Conservation (phyloP, 2,113 vertebrate species). For the Saccopteryx bilineata region DNA sequence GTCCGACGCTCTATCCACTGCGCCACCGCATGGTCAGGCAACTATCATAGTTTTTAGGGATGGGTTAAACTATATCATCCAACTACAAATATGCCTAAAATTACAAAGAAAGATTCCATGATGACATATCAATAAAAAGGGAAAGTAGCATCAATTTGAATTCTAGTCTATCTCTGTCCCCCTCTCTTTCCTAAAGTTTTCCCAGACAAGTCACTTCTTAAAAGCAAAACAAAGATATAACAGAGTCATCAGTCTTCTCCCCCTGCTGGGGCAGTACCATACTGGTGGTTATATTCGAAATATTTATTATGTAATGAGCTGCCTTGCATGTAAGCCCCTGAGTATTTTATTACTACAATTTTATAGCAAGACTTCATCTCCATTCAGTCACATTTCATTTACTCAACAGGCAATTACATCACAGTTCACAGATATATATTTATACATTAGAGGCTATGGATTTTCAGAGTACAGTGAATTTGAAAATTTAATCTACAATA, state of each 20-base stretch:
- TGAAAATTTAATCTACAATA: not conserved
- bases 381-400: constrained; percentile 27
- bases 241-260: not conserved
- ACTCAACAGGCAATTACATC: not conserved
- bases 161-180: not conserved
- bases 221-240: not conserved
- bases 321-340: not conserved
- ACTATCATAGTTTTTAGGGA: not conserved
- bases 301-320: constrained; percentile 36
- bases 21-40: no score
- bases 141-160: not conserved
- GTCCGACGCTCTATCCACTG: no score
- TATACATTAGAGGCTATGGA: not conserved
- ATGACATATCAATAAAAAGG: not conserved
- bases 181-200: not conserved
- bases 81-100: not conserved
- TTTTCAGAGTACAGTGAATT: constrained; percentile 28
- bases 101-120: not conserved
- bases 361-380: not conserved
- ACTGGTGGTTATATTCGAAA: not conserved
- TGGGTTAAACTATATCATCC: not conserved
- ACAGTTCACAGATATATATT: not conserved
- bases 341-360: constrained; percentile 48
- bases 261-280: not conserved
- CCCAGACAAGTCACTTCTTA: not conserved